Base-by-base conservation (phyloP, 2,888 invertebrate species). In the Acanthacorydalis orientalis region DNA sequence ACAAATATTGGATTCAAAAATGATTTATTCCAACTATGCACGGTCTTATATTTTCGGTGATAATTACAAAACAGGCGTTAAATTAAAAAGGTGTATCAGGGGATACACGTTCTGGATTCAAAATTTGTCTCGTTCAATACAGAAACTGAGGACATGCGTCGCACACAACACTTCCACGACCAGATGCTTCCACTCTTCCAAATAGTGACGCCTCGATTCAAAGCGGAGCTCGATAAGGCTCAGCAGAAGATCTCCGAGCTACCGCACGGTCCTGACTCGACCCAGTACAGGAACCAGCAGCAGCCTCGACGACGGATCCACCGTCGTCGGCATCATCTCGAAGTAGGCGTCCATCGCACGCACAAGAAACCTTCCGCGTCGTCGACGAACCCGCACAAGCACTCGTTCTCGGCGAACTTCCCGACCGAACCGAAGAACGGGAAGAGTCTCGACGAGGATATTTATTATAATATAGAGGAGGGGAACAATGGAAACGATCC, bases 391-490 rank as follows among this genome's bases (percentile, higher is more conserved):
- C 41, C 37, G 23, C 51, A 52, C 44, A 59, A 57, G 48, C 46
- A 46, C 31, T 55, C 58, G 4, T 62, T 57, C 52, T 55, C 56
- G 16, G 59, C 60, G 4, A 63, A 62, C 54, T 61, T 62, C 50
- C 57, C 54, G 49, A 50, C 58, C 2, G 35, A 12, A 12, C 8
- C 16, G 16, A 16, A 43, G 7, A 3, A 23, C 23, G 23, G 3
- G 6, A 23, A 23, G 6, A 2, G 3, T 6, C 23, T 2, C 23
- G 15, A 14, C 1, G 44, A 44, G 8, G 31, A 33, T 14, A 31
- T 14, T 1, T 44, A 44, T 15, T 44, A 34, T 4, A 32, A 44
- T 14, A 44, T 44, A 1, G 44, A 44, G 8, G 44, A 44, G 16
- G 16, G 31, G 16, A 12, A 12, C n/a, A n/a, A n/a, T n/a, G n/a